Percentiles rank a stretch among this genome's conserved stretches.
Conservation (phyloP, 2,888 invertebrate species). For the Athalia cordata region DNA sequence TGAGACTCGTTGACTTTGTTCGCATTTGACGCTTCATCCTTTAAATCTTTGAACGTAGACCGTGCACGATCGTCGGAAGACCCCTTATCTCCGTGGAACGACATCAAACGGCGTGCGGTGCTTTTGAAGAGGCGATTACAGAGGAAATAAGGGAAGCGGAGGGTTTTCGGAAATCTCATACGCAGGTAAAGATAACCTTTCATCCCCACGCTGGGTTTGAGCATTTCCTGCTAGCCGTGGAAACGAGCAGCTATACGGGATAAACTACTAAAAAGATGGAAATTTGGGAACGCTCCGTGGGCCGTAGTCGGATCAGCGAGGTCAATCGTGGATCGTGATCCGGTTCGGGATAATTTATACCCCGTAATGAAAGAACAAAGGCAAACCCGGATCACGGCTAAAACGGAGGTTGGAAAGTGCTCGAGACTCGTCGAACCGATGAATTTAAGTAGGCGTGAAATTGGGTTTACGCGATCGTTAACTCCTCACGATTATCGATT, state of each 20-base stretch:
- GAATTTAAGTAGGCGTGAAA: conserved; percentile 31
- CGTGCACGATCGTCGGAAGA: background rate
- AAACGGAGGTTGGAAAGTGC: too few relatives aligned
- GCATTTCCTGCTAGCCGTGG: conserved; percentile 6
- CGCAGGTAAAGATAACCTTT: conserved; percentile 22
- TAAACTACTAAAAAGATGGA: background rate
- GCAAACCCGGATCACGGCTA: conserved; percentile 4
- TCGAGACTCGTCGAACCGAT: conserved; percentile 16
- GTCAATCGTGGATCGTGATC: background rate
- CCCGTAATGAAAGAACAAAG: background rate
- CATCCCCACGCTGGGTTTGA: background rate
- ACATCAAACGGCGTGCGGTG: background rate
- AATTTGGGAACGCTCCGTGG: background rate
- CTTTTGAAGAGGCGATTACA: conserved; percentile 4
- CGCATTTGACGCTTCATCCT: conserved; percentile 16
- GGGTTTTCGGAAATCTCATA: conserved; percentile 18
- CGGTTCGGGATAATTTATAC: background rate
- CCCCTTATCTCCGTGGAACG: conserved; percentile 9
- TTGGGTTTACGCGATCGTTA: conserved; percentile 28
- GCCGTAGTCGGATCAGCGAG: background rate
- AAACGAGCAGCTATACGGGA: background rate
- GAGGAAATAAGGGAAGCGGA: background rate
- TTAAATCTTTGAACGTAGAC: conserved; percentile 9
- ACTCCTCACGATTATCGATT: conserved; percentile 17
- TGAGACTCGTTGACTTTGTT: conserved; percentile 17